Conservation (phyloP, 2,113 vertebrate species). For the Podocnemis expansa region DNA sequence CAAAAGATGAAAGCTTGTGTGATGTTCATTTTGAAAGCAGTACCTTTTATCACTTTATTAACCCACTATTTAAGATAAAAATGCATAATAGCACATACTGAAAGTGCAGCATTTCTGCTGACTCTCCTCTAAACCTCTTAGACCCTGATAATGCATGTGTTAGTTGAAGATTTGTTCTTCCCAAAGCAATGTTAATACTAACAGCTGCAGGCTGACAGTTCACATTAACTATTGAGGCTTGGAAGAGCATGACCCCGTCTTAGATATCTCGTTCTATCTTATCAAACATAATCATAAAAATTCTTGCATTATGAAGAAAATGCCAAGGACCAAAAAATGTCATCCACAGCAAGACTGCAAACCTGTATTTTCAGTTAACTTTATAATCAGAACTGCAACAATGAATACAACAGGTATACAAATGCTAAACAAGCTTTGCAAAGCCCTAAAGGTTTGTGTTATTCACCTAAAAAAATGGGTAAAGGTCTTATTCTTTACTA, state of each 20-base stretch:
- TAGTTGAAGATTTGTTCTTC: slow-evolving; percentile 61
- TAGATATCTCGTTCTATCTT: slow-evolving; percentile 58
- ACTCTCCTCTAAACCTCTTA: slow-evolving; percentile 53
- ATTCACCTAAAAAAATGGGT: neutral
- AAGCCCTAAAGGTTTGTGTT: rapidly evolving
- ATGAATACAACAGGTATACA: neutral
- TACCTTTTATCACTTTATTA: neutral
- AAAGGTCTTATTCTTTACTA: neutral
- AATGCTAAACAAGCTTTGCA: neutral
- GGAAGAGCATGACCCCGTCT: slow-evolving; percentile 51
- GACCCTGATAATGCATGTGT: neutral
- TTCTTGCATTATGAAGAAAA: slow-evolving; percentile 52
- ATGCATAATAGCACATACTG: slow-evolving; percentile 11
- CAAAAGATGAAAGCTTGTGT: neutral
- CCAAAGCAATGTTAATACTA: slow-evolving; percentile 44
- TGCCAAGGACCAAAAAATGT: slow-evolving; percentile 52
- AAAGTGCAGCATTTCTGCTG: slow-evolving; percentile 36
- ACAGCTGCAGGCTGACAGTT: slow-evolving; percentile 71
- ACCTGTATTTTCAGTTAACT: slow-evolving; percentile 13
- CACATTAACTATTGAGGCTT: slow-evolving; percentile 55
- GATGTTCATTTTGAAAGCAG: neutral
- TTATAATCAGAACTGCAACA: slow-evolving; percentile 5
- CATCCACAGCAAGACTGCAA: slow-evolving; percentile 38
- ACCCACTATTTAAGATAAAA: slow-evolving; percentile 27
- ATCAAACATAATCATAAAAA: slow-evolving; percentile 55